A percentile compares a stretch with the other conserved stretches of the same genome.
These are phyloP conservation scores for Campoplex capitator DNA, from an alignment of 2,888 invertebrate genomes.

Conservation along the genomic window DNA sequence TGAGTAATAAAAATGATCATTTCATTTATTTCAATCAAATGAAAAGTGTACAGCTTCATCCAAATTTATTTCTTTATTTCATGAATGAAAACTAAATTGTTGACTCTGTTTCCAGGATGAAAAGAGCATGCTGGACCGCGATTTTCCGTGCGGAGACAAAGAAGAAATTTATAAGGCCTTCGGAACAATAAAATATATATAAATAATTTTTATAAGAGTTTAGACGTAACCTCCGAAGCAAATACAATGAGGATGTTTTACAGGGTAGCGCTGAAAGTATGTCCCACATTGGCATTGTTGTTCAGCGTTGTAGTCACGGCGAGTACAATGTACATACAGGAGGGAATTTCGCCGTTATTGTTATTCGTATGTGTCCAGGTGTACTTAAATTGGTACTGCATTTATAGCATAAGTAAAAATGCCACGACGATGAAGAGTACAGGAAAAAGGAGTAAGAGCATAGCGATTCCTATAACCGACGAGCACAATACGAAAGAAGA, in stretches of 20 bases:
- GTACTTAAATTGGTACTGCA: conserved; percentile 79
- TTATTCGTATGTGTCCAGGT: conserved; percentile 77
- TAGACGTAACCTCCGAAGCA: neutral
- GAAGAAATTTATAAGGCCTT: neutral
- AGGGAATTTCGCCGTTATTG: conserved; percentile 74
- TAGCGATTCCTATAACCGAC: conserved; percentile 47
- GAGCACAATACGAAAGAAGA: conserved; percentile 10
- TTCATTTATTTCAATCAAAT: neutral
- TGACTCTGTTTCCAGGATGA: neutral
- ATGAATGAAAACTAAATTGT: neutral
- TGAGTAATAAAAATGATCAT: neutral
- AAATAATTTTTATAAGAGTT: neutral
- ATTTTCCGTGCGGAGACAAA: neutral
- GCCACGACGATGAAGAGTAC: conserved; percentile 69
- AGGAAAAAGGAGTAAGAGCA: conserved; percentile 55
- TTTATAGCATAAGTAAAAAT: conserved; percentile 74
- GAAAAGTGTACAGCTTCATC: too few species aligned
- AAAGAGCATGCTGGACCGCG: neutral
- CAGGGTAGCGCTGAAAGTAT: conserved; percentile 68
- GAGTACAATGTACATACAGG: conserved; percentile 75
- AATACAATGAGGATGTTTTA: conserved; percentile 44
- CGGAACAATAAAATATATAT: neutral
- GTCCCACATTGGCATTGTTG: conserved; percentile 74
- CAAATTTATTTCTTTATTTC: too few species aligned
- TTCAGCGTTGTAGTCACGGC: conserved; percentile 75